Conservation (phyloP, 2,888 invertebrate species). For the Hymenopus coronatus region DNA sequence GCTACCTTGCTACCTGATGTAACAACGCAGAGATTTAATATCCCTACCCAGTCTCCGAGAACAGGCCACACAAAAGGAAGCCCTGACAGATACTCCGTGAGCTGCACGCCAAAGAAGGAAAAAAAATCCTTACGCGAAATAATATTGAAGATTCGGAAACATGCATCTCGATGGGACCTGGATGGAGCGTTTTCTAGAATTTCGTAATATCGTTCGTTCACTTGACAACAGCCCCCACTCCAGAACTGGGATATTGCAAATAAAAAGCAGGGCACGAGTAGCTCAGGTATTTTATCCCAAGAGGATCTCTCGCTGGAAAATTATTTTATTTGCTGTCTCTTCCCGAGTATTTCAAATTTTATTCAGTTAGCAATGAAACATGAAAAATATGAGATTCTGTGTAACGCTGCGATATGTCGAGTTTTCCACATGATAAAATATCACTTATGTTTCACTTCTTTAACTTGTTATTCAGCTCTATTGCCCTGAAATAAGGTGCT, state of each 20-base stretch:
- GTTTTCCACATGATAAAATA: no score
- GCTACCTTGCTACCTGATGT: neutral
- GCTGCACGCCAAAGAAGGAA: neutral
- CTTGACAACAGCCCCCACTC: neutral
- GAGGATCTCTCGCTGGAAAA: neutral
- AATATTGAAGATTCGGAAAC: neutral
- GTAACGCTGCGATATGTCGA: no score
- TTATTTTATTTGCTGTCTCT: neutral
- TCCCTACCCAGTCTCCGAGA: neutral
- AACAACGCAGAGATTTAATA: constrained; percentile 16
- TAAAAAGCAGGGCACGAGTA: neutral
- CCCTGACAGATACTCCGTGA: neutral
- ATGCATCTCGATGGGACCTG: neutral
- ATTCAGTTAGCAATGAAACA: neutral
- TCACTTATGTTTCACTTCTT: no score
- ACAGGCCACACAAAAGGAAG: neutral
- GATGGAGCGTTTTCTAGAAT: neutral
- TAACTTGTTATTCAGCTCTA: no score
- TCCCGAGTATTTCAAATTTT: neutral
- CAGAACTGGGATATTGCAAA: neutral
- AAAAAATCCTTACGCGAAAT: neutral
- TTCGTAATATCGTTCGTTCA: neutral
- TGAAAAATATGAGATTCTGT: neutral
- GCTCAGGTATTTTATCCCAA: neutral
- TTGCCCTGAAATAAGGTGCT: no score